Conservation (phyloP, 2,113 vertebrate species). For the Onychorhynchus coronatus region DNA sequence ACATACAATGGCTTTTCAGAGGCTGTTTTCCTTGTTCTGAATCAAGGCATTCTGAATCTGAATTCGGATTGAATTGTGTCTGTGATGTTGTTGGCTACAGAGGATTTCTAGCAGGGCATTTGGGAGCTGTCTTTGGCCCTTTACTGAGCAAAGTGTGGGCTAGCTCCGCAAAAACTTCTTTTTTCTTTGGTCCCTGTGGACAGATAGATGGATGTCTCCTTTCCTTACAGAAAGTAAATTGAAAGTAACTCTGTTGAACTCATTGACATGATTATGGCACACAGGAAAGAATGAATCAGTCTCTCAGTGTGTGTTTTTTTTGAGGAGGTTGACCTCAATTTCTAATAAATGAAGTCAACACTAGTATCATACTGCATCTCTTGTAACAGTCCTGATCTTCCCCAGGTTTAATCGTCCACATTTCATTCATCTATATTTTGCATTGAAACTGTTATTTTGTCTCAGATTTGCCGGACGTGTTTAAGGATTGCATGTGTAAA, state of each 20-base stretch:
- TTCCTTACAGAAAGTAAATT: constrained; percentile 21
- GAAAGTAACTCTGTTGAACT: constrained; percentile 11
- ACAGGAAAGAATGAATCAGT: neutral
- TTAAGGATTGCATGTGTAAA: neutral
- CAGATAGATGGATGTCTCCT: neutral
- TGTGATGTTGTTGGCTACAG: neutral
- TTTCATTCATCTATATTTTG: constrained; percentile 6
- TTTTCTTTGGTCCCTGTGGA: neutral
- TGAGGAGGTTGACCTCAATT: constrained; percentile 25
- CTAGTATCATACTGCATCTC: neutral
- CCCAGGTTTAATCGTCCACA: constrained; percentile 1
- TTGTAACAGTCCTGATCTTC: constrained; percentile 40
- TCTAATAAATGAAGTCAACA: neutral
- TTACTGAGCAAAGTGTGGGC: neutral
- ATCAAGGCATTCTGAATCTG: neutral
- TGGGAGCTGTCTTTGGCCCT: neutral
- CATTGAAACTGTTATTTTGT: neutral
- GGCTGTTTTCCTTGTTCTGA: neutral
- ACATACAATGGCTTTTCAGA: neutral
- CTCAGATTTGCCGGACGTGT: neutral
- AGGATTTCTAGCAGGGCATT: neutral
- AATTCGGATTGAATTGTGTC: neutral
- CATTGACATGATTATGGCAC: neutral
- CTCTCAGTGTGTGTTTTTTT: neutral
- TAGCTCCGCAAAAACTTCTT: neutral